These are phyloP conservation scores for Thalassophryne amazonica DNA, from an alignment of 2,797 vertebrate species.

Conservation along the genomic window DNA sequence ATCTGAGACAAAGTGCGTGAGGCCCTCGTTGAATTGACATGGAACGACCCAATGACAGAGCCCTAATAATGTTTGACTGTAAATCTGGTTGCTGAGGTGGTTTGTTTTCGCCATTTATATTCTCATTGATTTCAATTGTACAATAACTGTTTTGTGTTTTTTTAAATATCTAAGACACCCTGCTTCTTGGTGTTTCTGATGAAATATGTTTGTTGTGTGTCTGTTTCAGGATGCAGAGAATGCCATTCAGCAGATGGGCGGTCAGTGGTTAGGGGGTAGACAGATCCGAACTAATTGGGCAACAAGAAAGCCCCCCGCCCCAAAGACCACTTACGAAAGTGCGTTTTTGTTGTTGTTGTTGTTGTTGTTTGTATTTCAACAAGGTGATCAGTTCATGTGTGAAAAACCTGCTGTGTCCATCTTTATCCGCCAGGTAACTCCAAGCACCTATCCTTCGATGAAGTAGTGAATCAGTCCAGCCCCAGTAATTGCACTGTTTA, in stretches of 20 bases:
- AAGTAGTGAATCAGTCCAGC: constrained; percentile 96
- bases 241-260: constrained; percentile 98
- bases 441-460: constrained; percentile 96
- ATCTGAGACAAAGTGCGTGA: too few relatives aligned
- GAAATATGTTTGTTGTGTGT: constrained; percentile 4
- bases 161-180: background rate
- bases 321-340: constrained; percentile 94
- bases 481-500: constrained; percentile 98
- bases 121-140: too few relatives aligned
- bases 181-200: background rate
- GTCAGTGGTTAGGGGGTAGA: constrained; percentile 96
- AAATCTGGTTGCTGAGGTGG: too few relatives aligned
- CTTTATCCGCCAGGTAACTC: constrained; percentile 75
- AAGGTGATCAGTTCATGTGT: background rate
- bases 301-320: constrained; percentile 95
- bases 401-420: background rate
- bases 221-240: constrained; percentile 91
- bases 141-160: background rate
- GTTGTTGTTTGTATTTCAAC: background rate
- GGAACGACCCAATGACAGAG: too few relatives aligned
- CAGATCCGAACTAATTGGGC: constrained; percentile 99
- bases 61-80: too few relatives aligned
- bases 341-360: constrained; percentile 43
- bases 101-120: too few relatives aligned
- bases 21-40: too few relatives aligned